Base-by-base conservation (phyloP, 2,797 vertebrate genomes). In the Enteromius anoplus region DNA sequence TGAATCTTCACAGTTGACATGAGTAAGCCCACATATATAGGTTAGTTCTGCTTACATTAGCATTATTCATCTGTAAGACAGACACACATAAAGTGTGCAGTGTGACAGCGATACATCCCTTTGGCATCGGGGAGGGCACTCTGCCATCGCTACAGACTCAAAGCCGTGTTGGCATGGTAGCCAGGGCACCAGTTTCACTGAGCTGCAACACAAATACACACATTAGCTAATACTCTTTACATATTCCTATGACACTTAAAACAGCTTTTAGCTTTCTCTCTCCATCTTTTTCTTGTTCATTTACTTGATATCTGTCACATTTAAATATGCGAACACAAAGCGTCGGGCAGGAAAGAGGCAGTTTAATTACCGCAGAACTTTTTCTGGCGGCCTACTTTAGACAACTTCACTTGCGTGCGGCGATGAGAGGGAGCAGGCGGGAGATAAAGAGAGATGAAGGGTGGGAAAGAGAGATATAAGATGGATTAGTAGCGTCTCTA, bases 241-340 rank as follows among this genome's bases (percentile, higher is more conserved):
- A 78, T 69, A 73, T 45, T 70, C 47, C 64, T 21, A 66, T 70
- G 37, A 77, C 78, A 86, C 72, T 80, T 70, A 65, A 81, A 81
- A 85, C 84, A 78, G 75, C 65, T 78, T 83, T 78, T 78, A 69
- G 29, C 73, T 70, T 40, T 26, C 82, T 77, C 65, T 15, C 40
- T 34, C 49, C 8, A 1, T 78, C 84, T 65, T 32, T 66, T 65
- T 58, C 70, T 73, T 75, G 45, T 83, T 83, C 80, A 82, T 87
- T 87, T 85, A 82, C 71, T 75, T 60, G 80, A 85, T 85, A 85
- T 87, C 86, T 87, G 83, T 83, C 86, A 87, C 75, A 85, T 87
- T 82, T 80, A 84, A 85, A 87, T 87, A 76, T 77, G 83, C 45
- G 53, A 78, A 76, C 71, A 85, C 72, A 78, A 81, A 60, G 37